These are phyloP conservation scores for Lymantria dispar DNA, from an alignment of 2,888 invertebrate genomes.

Conservation along the genomic window DNA sequence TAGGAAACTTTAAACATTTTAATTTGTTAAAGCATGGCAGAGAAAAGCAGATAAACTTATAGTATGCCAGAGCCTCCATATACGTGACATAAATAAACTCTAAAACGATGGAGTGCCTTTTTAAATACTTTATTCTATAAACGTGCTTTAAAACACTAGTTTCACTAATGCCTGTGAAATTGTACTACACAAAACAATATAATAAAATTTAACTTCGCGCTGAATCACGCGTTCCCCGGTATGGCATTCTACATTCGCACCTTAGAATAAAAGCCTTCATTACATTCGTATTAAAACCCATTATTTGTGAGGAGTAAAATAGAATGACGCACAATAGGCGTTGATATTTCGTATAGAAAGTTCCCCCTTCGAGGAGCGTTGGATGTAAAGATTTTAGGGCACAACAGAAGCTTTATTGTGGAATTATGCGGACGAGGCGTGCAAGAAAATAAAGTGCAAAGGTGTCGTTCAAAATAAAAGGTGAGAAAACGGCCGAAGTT, in stretches of 20 bases:
- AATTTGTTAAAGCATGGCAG: no score
- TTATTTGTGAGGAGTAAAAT: slow-evolving; percentile 74
- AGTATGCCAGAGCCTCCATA: no score
- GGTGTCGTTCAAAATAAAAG: slow-evolving; percentile 64
- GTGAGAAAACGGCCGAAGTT: slow-evolving; percentile 37
- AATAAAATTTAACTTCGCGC: slow-evolving; percentile 35
- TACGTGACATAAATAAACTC: no score
- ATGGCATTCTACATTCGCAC: slow-evolving; percentile 68
- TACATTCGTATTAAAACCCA: slow-evolving; percentile 71
- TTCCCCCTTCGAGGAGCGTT: slow-evolving; percentile 55
- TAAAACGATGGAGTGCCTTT: no score
- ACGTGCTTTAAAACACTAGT: no score
- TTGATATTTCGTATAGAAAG: slow-evolving; percentile 76
- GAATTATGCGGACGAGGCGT: slow-evolving; percentile 68
- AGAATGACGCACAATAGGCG: slow-evolving; percentile 64
- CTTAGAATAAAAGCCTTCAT: slow-evolving; percentile 75
- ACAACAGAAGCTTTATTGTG: slow-evolving; percentile 65
- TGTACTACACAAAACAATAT: slow-evolving; percentile 17
- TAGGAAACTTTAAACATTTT: no score
- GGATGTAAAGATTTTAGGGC: slow-evolving; percentile 63
- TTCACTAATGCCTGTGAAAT: no score
- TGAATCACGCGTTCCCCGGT: slow-evolving; percentile 33
- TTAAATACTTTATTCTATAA: no score
- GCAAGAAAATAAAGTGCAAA: slow-evolving; percentile 73
- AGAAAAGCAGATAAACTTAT: no score